These are phyloP conservation scores for Chamaea fasciata DNA, from an alignment of 2,113 vertebrate species.

Conservation along the genomic window DNA sequence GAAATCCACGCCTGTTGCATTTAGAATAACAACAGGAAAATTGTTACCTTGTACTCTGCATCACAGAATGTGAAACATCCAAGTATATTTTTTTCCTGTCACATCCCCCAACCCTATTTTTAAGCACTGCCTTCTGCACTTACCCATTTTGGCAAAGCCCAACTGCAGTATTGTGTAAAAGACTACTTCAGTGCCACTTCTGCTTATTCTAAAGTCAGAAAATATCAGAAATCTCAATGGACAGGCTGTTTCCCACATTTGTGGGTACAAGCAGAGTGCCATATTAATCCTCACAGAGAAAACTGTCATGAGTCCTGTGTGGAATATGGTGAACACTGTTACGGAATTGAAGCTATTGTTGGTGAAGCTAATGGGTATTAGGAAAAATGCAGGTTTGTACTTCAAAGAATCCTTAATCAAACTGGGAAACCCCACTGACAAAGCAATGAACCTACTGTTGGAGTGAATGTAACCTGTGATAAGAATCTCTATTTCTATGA, in stretches of 20 bases:
- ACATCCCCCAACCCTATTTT: slow-evolving; percentile 13
- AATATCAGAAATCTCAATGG: neutral
- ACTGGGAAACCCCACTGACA: neutral
- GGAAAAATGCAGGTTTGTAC: neutral
- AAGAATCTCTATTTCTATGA: neutral
- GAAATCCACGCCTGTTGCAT: neutral
- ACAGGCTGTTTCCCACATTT: neutral
- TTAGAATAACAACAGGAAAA: neutral
- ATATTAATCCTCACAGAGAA: neutral
- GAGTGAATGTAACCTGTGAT: neutral
- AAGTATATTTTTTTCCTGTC: neutral
- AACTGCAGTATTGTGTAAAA: neutral
- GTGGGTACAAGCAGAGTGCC: neutral
- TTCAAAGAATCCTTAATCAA: neutral
- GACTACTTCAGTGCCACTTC: neutral
- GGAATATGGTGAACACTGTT: neutral
- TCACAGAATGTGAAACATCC: neutral
- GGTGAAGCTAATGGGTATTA: neutral
- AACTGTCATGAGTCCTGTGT: fast-evolving
- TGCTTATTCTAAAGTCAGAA: neutral
- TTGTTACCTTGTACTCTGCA: neutral
- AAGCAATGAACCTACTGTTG: neutral
- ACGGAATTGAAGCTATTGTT: neutral
- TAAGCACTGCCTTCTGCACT: slow-evolving; percentile 7
- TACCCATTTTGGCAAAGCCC: neutral